Evolutionary conservation across 2,797 vertebrate species (phyloP), one percentile per base, ranked within the genome.

Genomic region (Acanthornis magna): DNA sequence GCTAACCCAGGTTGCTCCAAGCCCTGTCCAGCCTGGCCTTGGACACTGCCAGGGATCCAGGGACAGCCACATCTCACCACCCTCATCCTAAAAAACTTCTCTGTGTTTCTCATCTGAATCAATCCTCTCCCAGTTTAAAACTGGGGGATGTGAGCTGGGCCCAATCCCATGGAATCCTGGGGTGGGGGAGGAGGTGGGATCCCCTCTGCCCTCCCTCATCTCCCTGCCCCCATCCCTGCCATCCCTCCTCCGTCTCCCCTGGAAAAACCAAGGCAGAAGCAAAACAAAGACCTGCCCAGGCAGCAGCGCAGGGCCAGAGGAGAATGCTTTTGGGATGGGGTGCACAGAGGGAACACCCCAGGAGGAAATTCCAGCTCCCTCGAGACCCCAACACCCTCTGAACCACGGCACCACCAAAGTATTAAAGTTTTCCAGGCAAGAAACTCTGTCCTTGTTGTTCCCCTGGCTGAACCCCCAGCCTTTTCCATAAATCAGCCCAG

Each of bases 151-250:
- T 0, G 6, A 48, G 21, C n/a, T 11, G 9, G 53, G 5, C 29
- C 36, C 2, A 0, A 29, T 3, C 43, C 78, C 48, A 5, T 0
- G 2, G 48, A 50, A 65, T 1, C 3, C 1, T 0, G 30, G 15
- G 47, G 7, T 26, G 9, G 9, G 20, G 23, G 42, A 74, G 36
- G 25, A 51, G 6, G 3, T 2, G 19, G 70, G 4, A 4, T 60
- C 45, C 63, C 11, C n/a, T 57, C 62, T 50, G 17, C 36, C 22
- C 7, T 53, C 40, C 25, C 25, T 89, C 53, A 17, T 7, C 57
- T 34, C 57, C 74, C 26, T 32, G 4, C 2, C 15, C 17, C 8
- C 16, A 7, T 36, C 38, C 51, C 32, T 40, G 20, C 34, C 45
- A 3, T 4, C 9, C 11, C 18, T 83, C 9, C 25, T 61, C 57